Evolutionary conservation across 2,113 vertebrate species (phyloP).

Genomic region (Crotophaga sulcirostris): DNA sequence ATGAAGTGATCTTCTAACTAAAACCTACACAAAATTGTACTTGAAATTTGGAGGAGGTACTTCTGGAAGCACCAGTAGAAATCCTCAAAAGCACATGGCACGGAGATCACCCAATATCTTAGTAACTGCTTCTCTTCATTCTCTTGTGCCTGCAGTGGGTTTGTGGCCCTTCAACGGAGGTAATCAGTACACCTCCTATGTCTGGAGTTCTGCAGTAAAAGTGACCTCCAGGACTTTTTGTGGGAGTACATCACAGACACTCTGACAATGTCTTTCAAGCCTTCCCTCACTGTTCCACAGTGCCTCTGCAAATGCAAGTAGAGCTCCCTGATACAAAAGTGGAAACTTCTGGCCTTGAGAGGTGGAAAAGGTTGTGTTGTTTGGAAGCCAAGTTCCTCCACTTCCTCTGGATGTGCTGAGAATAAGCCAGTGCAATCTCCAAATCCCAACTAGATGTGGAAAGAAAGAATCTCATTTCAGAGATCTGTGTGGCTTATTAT

Average conservation of each 20-base stretch:
- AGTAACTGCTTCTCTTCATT: neutral
- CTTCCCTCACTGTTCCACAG: neutral
- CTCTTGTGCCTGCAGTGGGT: neutral
- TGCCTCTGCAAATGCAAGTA: neutral
- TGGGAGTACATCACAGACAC: neutral
- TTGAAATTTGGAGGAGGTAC: neutral
- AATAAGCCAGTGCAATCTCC: neutral
- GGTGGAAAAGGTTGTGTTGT: neutral
- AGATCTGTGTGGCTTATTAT: neutral
- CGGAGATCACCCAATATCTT: neutral
- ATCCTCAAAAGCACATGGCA: neutral
- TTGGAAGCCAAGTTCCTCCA: neutral
- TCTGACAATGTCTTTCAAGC: neutral
- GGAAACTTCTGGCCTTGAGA: neutral
- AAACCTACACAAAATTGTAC: neutral
- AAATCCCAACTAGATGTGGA: neutral
- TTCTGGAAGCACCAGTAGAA: neutral
- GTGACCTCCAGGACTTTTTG: neutral
- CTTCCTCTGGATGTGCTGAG: neutral
- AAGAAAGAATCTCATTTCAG: neutral
- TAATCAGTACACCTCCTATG: neutral
- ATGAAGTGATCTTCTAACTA: neutral
- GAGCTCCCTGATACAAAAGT: neutral
- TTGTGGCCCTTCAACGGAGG: neutral
- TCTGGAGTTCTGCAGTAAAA: neutral